These are phyloP conservation scores for Drosophila demipolita DNA, from an alignment of 2,888 invertebrate genomes.

Conservation along the genomic window DNA sequence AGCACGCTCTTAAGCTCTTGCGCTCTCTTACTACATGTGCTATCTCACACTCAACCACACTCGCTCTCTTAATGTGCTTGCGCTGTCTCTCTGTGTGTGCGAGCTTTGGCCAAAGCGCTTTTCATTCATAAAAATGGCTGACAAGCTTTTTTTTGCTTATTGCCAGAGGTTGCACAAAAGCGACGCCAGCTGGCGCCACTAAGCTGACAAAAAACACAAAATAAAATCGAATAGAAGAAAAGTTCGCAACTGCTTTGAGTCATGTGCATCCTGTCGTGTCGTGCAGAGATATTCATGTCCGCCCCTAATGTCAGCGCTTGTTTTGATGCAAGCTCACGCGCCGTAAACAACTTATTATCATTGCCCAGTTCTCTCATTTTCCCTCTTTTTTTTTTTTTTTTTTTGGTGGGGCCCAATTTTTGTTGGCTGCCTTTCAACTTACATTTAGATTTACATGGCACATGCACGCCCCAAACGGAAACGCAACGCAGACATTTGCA, in stretches of 20 bases:
- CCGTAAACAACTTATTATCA: constrained; percentile 82
- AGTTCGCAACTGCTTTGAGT: constrained; percentile 49
- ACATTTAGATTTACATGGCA: constrained; percentile 51
- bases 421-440: constrained; percentile 78
- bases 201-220: constrained; percentile 7
- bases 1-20: constrained; percentile 12
- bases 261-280: constrained; percentile 28
- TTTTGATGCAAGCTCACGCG: constrained; percentile 81
- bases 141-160: constrained; percentile 70
- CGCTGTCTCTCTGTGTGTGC: constrained; percentile 17
- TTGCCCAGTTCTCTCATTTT: constrained; percentile 41
- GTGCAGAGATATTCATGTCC: constrained; percentile 68
- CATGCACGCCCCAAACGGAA: constrained; percentile 69
- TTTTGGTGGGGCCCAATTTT: constrained; percentile 49
- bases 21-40: constrained; percentile 1
- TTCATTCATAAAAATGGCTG: constrained; percentile 78
- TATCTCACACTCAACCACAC: constrained; percentile 6
- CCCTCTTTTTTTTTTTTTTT: constrained; percentile 6
- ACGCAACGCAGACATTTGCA: constrained; percentile 77
- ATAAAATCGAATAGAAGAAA: neutral
- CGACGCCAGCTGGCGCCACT: constrained; percentile 75
- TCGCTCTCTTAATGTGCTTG: neutral
- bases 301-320: constrained; percentile 82
- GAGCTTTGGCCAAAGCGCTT: constrained; percentile 68
- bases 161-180: constrained; percentile 61